These are phyloP conservation scores for Capreolus pygargus DNA, from an alignment of 2,113 vertebrate genomes.

Conservation along the genomic window DNA sequence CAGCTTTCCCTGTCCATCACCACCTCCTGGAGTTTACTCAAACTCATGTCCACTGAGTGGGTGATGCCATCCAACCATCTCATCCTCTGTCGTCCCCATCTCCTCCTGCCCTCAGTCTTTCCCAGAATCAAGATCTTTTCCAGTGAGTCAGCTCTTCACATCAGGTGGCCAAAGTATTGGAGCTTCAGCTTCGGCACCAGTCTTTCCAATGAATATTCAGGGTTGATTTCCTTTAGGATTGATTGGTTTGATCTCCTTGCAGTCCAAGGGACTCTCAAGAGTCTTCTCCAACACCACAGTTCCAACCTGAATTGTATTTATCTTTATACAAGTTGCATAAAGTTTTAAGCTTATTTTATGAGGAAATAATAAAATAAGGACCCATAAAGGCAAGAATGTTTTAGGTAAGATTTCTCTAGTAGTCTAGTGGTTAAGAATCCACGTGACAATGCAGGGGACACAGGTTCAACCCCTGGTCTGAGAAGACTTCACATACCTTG, in stretches of 20 bases:
- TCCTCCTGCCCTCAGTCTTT: background rate
- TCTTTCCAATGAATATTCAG: background rate
- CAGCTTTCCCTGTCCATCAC: background rate
- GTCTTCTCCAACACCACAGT: background rate
- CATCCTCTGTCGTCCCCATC: background rate
- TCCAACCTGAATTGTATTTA: background rate
- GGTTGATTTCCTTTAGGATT: background rate
- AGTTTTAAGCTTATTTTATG: background rate
- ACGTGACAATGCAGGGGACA: background rate
- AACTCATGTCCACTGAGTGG: background rate
- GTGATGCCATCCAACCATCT: background rate
- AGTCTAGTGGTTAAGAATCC: background rate
- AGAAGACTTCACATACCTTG: rapidly evolving
- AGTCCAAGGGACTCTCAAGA: background rate
- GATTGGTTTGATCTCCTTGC: background rate
- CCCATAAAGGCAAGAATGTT: background rate
- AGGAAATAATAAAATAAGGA: background rate
- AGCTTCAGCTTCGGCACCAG: background rate
- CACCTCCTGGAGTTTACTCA: background rate
- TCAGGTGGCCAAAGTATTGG: background rate
- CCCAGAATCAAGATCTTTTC: background rate
- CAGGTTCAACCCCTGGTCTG: background rate
- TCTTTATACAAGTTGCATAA: background rate
- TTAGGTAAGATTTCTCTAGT: background rate
- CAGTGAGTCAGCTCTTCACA: background rate